These are phyloP conservation scores for Heterochromis multidens DNA, from an alignment of 2,113 vertebrate genomes.

Conservation along the genomic window DNA sequence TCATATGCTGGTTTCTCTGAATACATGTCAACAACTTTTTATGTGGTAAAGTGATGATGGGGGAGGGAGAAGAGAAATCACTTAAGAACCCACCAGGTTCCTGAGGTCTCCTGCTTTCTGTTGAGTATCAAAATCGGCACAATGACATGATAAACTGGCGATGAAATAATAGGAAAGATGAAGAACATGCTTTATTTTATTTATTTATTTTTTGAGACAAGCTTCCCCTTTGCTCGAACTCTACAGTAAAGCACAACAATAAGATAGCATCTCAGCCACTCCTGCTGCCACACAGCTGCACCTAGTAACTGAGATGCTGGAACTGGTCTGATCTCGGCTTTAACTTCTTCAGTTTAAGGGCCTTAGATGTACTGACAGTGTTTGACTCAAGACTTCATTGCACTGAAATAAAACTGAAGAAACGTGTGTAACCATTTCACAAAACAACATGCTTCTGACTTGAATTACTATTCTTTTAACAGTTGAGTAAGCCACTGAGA, in stretches of 20 bases:
- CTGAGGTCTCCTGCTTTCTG: not conserved
- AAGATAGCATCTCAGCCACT: not conserved
- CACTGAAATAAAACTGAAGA: not conserved
- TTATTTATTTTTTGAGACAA: not conserved
- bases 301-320: not conserved
- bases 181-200: not conserved
- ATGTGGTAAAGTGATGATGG: not conserved
- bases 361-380: not conserved
- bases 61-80: not conserved
- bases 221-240: not conserved
- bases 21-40: not conserved
- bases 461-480: not conserved
- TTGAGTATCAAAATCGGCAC: not conserved
- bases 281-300: not conserved
- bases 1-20: not conserved
- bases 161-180: not conserved
- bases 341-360: not conserved
- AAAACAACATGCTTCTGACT: not conserved
- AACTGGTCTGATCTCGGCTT: not conserved
- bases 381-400: not conserved
- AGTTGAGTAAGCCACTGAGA: not conserved
- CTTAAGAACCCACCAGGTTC: not conserved
- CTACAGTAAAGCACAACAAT: not conserved
- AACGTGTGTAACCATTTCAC: not conserved
- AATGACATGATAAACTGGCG: not conserved